Percentiles rank a stretch among this genome's conserved stretches.
Evolutionary conservation across 53 echinoderm and acorn worm species (phyloP).

Genomic region (Zoroaster sp.): DNA sequence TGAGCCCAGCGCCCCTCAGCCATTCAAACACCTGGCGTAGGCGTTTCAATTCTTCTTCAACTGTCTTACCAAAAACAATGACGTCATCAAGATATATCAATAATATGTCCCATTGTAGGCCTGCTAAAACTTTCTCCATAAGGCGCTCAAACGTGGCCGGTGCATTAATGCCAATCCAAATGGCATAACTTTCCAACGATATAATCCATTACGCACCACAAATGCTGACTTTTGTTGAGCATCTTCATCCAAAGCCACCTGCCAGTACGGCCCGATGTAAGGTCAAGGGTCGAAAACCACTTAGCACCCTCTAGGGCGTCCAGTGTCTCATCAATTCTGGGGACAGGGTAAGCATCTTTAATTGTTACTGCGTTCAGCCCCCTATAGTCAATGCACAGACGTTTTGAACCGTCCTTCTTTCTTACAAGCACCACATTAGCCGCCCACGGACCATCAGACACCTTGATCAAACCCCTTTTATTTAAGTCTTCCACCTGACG

Average conservation of each 20-base stretch:
- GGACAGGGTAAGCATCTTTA: slow-evolving; percentile 60
- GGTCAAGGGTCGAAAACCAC: slow-evolving; percentile 57
- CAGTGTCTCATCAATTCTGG: slow-evolving; percentile 48
- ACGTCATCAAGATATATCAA: slow-evolving; percentile 59
- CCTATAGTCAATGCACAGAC: slow-evolving; percentile 62
- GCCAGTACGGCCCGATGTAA: slow-evolving; percentile 52
- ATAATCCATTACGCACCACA: slow-evolving; percentile 38
- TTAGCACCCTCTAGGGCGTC: slow-evolving; percentile 53
- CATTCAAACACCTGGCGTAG: slow-evolving; percentile 17
- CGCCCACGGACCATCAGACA: slow-evolving; percentile 28
- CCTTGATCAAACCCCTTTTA: slow-evolving; percentile 35
- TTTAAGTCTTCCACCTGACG: slow-evolving; percentile 46
- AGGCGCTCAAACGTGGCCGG: slow-evolving; percentile 58
- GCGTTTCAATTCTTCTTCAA: slow-evolving; percentile 34
- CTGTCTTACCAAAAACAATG: slow-evolving; percentile 49
- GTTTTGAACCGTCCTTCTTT: slow-evolving; percentile 56
- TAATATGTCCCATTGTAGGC: slow-evolving; percentile 58
- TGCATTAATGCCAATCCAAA: slow-evolving; percentile 60
- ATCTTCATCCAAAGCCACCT: slow-evolving; percentile 46
- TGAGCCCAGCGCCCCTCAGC: slow-evolving; percentile 20
- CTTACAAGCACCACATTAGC: slow-evolving; percentile 45
- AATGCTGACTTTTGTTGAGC: slow-evolving; percentile 54
- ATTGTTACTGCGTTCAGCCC: slow-evolving; percentile 56
- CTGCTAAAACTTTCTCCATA: slow-evolving; percentile 53
- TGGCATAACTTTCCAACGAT: slow-evolving; percentile 60